phyloP scores from a whole-genome alignment of 2,797 vertebrate genomes.

The Carcharodon carcharias region DNA sequence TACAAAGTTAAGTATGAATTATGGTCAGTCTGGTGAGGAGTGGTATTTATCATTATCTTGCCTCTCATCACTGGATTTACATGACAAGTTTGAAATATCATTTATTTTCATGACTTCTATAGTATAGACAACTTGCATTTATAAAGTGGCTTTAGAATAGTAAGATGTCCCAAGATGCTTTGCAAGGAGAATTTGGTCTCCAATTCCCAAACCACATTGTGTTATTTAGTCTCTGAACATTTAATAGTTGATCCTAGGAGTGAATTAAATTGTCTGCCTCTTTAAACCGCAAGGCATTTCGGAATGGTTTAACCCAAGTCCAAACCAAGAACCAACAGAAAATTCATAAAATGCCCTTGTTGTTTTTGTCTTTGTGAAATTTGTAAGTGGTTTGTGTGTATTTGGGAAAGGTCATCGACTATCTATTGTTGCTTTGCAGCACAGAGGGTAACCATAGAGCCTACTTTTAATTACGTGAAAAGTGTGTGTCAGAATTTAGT shows the following conservation, averaged over 20 bases:
- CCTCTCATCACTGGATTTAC: neutral
- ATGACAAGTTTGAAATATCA: neutral
- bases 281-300: neutral
- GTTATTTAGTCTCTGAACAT: neutral
- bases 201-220: neutral
- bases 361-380: neutral
- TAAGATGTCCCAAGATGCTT: neutral
- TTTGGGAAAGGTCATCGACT: neutral
- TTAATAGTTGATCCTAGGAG: neutral
- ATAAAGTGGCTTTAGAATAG: neutral
- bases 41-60: neutral
- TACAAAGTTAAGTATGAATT: neutral
- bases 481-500: neutral
- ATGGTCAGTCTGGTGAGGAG: neutral
- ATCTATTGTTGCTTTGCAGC: neutral
- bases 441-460: neutral
- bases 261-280: neutral
- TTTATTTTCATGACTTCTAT: neutral
- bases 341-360: neutral
- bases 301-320: neutral
- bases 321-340: neutral
- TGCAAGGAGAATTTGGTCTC: neutral
- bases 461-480: neutral
- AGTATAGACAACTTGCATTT: neutral
- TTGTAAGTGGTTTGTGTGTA: neutral